Base-by-base conservation (phyloP, 2,113 vertebrate species). In the Larimichthys polyactis region DNA sequence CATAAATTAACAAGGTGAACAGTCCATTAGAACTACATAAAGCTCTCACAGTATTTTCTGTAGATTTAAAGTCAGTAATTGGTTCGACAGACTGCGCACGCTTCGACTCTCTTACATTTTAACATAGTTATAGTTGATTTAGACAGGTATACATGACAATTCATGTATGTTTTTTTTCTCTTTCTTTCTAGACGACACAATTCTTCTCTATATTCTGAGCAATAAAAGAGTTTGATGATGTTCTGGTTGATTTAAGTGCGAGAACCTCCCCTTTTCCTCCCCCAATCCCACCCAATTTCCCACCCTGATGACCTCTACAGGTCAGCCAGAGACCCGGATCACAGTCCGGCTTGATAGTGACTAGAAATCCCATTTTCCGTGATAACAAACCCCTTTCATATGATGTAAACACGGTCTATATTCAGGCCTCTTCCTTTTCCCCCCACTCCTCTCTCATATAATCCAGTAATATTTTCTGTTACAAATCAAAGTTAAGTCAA, bases 401-500 rank as follows among this genome's bases (percentile, higher is more conserved):
- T 72, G 84, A 86, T 71, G 78, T 93, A 90, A 91, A 90, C 89
- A 85, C 52, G 11, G 68, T 52, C 65, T 51, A 58, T 69, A 66
- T 52, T 81, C 54, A 81, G 85, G 82, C 78, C 29, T 75, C 19
- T 19, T 72, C 3, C 2, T 65, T 75, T 46, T 73, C 48, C 36
- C 36, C 5, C 32, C 32, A 24, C 36, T 4, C 32, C 36, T 40
- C 36, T 36, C 36, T 51, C n/a, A 15, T 57, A 84, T 65, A 55
- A 87, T 76, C 65, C 75, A 86, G 67, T 70, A 81, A 40, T 40
- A 40, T 40, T 40, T 54, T 75, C 27, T 2, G 22, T 73, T 91
- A 91, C 83, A 95, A 95, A 95, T 91, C 86, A 86, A 93, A 90
- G 87, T 55, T 49, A 90, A 84, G 63, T 91, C 84, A 84, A 86